Evolutionary conservation across 2,888 invertebrate genomes (phyloP), one percentile per base, ranked within the genome.

Genomic region (Eristalinus aeneus): DNA sequence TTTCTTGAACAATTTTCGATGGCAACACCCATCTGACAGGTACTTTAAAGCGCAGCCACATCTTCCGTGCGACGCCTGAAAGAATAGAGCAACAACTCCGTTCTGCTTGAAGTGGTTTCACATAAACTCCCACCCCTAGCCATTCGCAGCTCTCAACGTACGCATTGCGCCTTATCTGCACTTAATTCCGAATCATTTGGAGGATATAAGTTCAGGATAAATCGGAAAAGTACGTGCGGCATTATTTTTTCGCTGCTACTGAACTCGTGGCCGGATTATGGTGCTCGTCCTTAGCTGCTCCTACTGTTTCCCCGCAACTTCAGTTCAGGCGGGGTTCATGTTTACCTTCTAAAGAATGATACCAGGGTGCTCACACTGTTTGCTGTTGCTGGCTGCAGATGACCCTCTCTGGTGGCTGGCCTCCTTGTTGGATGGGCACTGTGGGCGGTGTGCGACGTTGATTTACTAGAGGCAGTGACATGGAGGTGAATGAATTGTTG

Each of bases 401-500:
- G 61, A 76, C 76, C 54, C 54, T 68, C 20, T 8, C 16, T 36
- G 54, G 27, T 16, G n/a, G 32, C 10, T 34, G 32, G 32, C 23
- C 6, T 9, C 10, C 8, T 10, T 20, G 31, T n/a, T 11, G 31
- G 20, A 20, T n/a, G n/a, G 54, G 67, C 23, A 10, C 53, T 68
- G 3, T 2, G 22, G 34, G n/a, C 8, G 31, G 27, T 32, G 46
- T 20, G 36, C 16, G 16, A 31, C 16, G 20, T 58, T 56, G 56
- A 56, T 56, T 56, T 56, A 56, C 56, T 56, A 56, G 23, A 61
- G 22, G 58, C 58, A 75, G 22, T 58, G 68, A 76, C 75, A 68
- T 54, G 68, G 53, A 56, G 67, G 75, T 76, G 53, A 76, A 76
- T 76, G 75, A 76, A 76, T 76, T 76, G 76, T 76, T 76, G 53